Base-by-base conservation (phyloP, 2,797 vertebrate genomes). In the Cichlasoma orientale region DNA sequence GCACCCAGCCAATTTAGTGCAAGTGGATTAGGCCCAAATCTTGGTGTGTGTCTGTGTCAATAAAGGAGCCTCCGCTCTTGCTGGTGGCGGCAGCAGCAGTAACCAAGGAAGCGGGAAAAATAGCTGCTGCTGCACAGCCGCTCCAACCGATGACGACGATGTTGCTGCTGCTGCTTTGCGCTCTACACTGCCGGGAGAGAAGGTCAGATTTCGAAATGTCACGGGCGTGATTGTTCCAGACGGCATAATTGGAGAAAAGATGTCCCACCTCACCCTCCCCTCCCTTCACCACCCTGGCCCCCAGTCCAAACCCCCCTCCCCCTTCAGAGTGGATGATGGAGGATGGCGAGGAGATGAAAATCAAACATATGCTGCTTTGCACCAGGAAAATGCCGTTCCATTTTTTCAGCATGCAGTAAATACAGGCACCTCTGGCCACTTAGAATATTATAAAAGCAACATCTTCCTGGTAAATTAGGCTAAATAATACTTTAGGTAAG, bases 191-290 rank as follows among this genome's bases (percentile, higher is more conserved):
- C 92, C 90, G 87, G 89, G 92, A 90, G 92, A 96, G 93, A 96
- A 96, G 95, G 95, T 96, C 95, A 96, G 91, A 92, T 92, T 94
- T 90, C 84, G 86, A 96, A 95, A 96, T 96, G 95, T 95, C 95
- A 96, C 92, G 69, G 91, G 78, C 91, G 88, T 94, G 94, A 95
- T 94, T 95, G 93, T 95, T 94, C 93, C 94, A 94, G 94, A 94
- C 92, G 90, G 94, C 91, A 94, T 95, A 95, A 95, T 95, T 96
- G 93, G 92, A 95, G 90, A 92, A 91, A 94, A 88, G 84, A 90
- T 61, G 52, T 75, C 74, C 74, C 81, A 69, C 79, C 72, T 75
- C 82, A 10, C 21, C 16, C 47, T 5, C 47, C 18, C 47, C 23
- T 38, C n/a, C n/a, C 75, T 38, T 12, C 36, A 38, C 12, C 38